Percentiles rank a stretch among this genome's conserved stretches.
These are phyloP conservation scores for Asobara japonica DNA, from an alignment of 1,140 invertebrate genomes.

Conservation along the genomic window DNA sequence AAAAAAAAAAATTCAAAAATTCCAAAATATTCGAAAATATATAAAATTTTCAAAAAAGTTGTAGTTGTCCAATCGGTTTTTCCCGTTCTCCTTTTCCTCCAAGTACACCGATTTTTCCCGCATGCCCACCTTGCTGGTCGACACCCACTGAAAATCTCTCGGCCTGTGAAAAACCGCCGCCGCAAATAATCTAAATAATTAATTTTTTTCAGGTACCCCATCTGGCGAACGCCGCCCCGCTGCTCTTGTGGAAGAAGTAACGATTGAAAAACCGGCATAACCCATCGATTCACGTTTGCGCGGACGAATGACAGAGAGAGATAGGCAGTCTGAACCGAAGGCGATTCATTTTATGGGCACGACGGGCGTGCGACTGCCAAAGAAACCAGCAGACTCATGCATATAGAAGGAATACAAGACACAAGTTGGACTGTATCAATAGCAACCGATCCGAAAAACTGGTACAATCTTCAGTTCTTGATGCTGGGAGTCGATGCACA, in stretches of 20 bases:
- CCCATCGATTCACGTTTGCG: constrained; percentile 21
- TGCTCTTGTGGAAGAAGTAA: neutral
- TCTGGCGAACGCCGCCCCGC: neutral
- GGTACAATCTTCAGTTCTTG: constrained; percentile 57
- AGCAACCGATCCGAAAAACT: constrained; percentile 58
- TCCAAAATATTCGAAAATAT: too few species aligned
- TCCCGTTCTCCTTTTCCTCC: too few species aligned
- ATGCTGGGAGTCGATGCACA: neutral
- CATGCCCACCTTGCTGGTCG: too few species aligned
- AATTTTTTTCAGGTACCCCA: neutral
- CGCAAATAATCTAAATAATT: neutral
- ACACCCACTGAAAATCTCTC: too few species aligned
- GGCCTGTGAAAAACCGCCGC: neutral
- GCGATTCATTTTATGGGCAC: constrained; percentile 58
- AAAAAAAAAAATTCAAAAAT: too few species aligned
- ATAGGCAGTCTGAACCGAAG: constrained; percentile 26
- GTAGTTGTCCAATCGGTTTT: too few species aligned
- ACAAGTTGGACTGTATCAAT: constrained; percentile 50
- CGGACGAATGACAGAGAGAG: constrained; percentile 28
- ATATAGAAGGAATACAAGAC: constrained; percentile 48
- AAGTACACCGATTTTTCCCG: too few species aligned
- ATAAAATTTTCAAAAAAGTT: too few species aligned
- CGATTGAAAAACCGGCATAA: neutral
- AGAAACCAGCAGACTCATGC: constrained; percentile 60
- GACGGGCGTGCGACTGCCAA: constrained; percentile 56